phyloP scores from a whole-genome alignment of 2,113 vertebrate genomes.

The Ahaetulla prasina region DNA sequence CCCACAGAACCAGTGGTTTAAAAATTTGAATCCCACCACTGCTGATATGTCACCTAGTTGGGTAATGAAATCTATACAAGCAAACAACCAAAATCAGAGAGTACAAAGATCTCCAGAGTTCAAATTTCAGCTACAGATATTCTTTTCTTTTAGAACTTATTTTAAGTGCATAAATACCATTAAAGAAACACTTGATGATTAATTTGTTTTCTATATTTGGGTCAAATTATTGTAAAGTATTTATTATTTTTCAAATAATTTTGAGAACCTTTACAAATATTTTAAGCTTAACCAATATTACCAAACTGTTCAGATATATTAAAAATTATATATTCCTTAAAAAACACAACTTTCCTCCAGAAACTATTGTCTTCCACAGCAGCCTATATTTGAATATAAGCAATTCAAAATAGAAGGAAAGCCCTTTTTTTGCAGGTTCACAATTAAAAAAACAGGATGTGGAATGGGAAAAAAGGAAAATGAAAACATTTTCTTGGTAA shows the following conservation, averaged over 20 bases:
- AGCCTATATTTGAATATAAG: background rate
- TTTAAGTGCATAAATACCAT: background rate
- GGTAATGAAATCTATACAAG: background rate
- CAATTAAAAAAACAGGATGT: background rate
- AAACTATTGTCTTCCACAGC: background rate
- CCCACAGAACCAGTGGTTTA: no score
- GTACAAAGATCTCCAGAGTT: background rate
- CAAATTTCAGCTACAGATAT: background rate
- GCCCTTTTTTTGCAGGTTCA: background rate
- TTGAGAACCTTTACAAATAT: background rate
- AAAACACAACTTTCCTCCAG: background rate
- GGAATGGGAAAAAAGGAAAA: background rate
- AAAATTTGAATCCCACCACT: no score
- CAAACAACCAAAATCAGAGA: background rate
- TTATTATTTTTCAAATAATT: background rate
- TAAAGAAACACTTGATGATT: background rate
- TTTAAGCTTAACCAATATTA: background rate
- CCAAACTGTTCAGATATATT: background rate
- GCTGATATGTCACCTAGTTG: background rate
- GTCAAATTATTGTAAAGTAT: background rate
- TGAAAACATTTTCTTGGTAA: background rate
- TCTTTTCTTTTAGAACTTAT: background rate
- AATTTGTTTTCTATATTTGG: background rate
- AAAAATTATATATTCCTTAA: background rate
- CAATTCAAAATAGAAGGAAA: background rate